Conservation (phyloP, 2,888 invertebrate species). For the Ariolimax columbianus region DNA sequence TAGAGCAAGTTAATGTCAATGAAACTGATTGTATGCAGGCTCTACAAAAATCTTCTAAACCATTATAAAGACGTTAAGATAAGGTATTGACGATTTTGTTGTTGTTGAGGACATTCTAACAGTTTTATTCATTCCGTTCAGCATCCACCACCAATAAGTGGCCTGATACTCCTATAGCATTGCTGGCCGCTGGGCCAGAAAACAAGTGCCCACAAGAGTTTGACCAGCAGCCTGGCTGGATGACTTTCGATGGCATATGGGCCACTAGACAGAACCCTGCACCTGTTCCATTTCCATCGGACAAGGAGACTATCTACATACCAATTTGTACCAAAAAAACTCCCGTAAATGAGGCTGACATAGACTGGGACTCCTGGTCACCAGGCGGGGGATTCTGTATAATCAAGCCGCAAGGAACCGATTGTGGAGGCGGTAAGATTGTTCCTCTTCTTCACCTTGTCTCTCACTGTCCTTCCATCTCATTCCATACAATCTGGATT, state of each 20-base stretch:
- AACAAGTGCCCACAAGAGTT: slow-evolving; percentile 12
- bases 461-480: no score
- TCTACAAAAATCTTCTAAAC: no score
- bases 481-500: not conserved
- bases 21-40: no score
- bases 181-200: not conserved
- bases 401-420: not conserved
- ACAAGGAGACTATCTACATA: not conserved
- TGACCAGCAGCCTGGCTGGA: slow-evolving; percentile 4
- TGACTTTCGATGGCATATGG: not conserved
- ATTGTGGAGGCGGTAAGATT: slow-evolving; percentile 17
- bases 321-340: slow-evolving; percentile 17
- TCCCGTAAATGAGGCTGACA: not conserved
- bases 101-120: not conserved
- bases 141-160: not conserved
- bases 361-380: slow-evolving; percentile 29
- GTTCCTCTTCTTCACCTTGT: no score
- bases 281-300: not conserved
- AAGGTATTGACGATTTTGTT: not conserved
- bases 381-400: slow-evolving; percentile 2
- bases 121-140: not conserved
- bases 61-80: no score
- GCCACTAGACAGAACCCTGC: not conserved
- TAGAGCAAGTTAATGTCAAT: no score
- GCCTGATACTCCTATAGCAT: slow-evolving; percentile 22